Evolutionary conservation across 2,113 vertebrate species (phyloP).

Genomic region (Vulpes lagopus): DNA sequence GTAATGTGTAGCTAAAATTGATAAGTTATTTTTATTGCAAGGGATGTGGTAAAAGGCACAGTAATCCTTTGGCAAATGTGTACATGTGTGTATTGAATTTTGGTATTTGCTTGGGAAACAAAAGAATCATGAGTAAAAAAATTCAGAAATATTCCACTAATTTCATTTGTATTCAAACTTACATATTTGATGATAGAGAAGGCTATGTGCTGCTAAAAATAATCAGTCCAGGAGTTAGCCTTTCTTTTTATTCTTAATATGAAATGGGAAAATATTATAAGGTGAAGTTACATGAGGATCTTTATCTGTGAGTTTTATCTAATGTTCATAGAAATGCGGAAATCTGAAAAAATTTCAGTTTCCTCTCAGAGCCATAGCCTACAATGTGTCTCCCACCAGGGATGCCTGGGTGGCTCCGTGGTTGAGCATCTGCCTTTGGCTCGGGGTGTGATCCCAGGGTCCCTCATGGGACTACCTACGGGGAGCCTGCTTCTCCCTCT

Average conservation of each 20-base stretch:
- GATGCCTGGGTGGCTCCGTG: too few species aligned
- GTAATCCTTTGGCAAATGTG: constrained; percentile 16
- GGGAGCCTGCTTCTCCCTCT: too few species aligned
- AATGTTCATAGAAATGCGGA: background rate
- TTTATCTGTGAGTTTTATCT: constrained; percentile 21
- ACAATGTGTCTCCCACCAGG: background rate
- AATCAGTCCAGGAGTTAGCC: background rate
- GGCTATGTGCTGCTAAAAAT: background rate
- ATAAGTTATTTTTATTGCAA: background rate
- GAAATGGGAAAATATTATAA: constrained; percentile 44
- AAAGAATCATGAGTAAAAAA: constrained; percentile 31
- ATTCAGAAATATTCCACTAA: background rate
- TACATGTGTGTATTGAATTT: background rate
- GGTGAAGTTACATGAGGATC: background rate
- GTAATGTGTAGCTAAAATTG: background rate
- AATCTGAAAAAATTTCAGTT: constrained; percentile 5
- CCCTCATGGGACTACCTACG: too few species aligned
- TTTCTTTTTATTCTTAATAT: constrained; percentile 14
- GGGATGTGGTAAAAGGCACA: constrained; percentile 9
- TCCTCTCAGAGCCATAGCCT: constrained; percentile 9
- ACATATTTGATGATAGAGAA: constrained; percentile 10
- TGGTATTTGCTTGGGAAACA: background rate
- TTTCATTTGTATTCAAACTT: constrained; percentile 27
- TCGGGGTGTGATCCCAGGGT: too few species aligned
- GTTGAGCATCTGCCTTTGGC: too few species aligned